phyloP scores from a whole-genome alignment of 1,140 invertebrate genomes.

The Solen grandis region DNA sequence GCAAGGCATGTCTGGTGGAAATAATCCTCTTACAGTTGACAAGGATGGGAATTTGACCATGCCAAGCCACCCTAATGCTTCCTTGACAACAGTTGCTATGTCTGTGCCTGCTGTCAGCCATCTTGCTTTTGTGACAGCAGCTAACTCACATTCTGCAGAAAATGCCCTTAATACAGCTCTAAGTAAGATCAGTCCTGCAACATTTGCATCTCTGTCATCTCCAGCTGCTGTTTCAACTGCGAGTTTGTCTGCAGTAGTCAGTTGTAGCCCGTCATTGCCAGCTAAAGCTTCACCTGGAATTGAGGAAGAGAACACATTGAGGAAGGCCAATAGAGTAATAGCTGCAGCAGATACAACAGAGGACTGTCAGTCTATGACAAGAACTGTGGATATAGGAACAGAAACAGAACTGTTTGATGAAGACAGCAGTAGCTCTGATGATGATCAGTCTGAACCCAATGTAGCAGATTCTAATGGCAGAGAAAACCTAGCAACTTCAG shows the following conservation, averaged over 20 bases:
- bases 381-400: conserved; percentile 50
- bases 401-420: conserved; percentile 49
- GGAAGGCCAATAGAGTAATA: conserved; percentile 34
- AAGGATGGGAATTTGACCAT: background rate
- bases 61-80: background rate
- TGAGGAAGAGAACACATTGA: background rate
- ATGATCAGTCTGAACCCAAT: background rate
- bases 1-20: conserved; percentile 29
- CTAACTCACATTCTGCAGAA: no score
- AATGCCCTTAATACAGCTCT: background rate
- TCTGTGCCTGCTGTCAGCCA: background rate
- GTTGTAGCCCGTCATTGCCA: background rate
- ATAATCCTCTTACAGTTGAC: background rate
- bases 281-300: background rate
- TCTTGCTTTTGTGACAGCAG: background rate
- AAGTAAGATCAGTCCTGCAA: background rate
- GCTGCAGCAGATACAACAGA: conserved; percentile 54
- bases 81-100: background rate
- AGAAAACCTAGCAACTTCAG: background rate
- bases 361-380: conserved; percentile 29
- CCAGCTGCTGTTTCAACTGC: background rate
- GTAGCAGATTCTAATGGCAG: background rate
- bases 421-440: background rate
- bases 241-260: background rate
- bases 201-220: background rate